Conservation (phyloP, 1,140 invertebrate genomes). For the Hestina assimilis region DNA sequence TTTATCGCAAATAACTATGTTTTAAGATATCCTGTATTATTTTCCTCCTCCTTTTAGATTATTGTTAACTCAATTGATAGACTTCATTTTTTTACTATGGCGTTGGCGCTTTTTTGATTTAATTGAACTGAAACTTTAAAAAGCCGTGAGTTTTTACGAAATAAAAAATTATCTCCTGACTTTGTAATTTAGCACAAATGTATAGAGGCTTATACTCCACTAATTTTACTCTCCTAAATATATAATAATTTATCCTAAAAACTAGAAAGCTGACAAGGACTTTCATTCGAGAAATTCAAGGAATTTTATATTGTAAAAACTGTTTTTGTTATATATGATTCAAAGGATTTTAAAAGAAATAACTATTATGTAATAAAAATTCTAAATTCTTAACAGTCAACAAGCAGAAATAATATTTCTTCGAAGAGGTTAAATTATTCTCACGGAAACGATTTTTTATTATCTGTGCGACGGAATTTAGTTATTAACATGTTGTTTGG, state of each 20-base stretch:
- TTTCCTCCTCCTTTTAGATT: neutral
- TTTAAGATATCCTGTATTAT: neutral
- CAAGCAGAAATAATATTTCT: neutral
- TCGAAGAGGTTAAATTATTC: neutral
- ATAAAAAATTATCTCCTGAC: no score
- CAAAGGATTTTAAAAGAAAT: conserved; percentile 6
- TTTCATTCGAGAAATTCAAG: neutral
- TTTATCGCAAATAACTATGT: neutral
- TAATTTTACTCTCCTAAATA: no score
- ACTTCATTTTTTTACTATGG: no score
- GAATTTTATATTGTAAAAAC: conserved; percentile 4
- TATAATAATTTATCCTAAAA: no score
- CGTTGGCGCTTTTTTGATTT: no score
- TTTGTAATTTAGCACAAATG: no score
- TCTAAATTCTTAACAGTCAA: neutral
- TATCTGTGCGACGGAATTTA: conserved; percentile 51
- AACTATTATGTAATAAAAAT: neutral
- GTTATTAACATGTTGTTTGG: conserved; percentile 52
- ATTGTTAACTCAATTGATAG: no score
- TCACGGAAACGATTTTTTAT: conserved; percentile 45
- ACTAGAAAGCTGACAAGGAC: no score
- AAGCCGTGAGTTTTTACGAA: no score
- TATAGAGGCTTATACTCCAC: no score
- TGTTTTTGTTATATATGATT: conserved; percentile 4
- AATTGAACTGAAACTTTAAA: no score